Evolutionary conservation across 2,797 vertebrate genomes (phyloP).

Genomic region (Darevskia nairensis): DNA sequence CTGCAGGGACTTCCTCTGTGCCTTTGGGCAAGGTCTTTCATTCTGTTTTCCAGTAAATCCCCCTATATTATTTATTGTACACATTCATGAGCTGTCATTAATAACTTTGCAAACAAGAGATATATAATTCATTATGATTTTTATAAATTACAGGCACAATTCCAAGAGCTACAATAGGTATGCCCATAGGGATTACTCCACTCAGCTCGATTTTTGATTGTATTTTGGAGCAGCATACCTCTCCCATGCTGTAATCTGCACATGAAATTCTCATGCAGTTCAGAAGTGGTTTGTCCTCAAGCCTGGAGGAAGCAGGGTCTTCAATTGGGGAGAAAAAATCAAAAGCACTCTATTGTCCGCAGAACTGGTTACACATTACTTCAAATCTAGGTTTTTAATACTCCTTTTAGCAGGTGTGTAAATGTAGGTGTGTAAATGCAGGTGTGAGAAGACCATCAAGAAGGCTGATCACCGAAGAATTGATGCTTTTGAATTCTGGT

Average conservation of each 20-base stretch:
- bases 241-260: background rate
- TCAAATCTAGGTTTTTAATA: background rate
- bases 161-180: background rate
- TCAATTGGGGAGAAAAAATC: background rate
- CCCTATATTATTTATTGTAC: background rate
- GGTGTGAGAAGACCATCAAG: too few species aligned
- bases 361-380: background rate
- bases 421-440: too few species aligned
- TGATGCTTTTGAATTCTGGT: too few species aligned
- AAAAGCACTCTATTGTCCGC: too few species aligned
- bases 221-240: background rate
- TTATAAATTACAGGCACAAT: background rate
- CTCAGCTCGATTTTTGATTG: background rate
- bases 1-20: background rate
- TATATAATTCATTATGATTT: background rate
- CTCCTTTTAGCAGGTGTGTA: background rate
- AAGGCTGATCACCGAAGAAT: too few species aligned
- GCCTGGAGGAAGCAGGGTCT: background rate
- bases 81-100: background rate
- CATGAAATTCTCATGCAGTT: background rate
- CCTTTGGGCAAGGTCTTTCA: slow-evolving; percentile 37
- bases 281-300: background rate
- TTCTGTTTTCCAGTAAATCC: slow-evolving; percentile 23
- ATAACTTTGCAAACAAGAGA: background rate
- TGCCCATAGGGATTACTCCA: background rate